These are phyloP conservation scores for Heliconius erato DNA, from an alignment of 2,888 invertebrate species.

Conservation along the genomic window DNA sequence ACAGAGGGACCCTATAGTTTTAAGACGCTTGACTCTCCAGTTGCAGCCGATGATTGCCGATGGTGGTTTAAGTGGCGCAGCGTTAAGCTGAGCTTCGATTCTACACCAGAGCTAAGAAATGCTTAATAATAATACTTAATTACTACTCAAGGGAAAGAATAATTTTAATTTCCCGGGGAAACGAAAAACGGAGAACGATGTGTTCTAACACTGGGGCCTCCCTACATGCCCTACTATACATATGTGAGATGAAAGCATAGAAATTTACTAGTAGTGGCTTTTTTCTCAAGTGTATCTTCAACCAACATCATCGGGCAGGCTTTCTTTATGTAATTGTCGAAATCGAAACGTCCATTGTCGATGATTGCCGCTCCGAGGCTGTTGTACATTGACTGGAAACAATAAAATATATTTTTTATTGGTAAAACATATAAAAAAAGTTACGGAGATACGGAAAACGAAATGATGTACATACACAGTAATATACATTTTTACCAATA, in stretches of 20 bases:
- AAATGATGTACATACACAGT: too few relatives aligned
- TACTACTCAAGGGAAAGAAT: too few relatives aligned
- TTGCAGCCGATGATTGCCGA: too few relatives aligned
- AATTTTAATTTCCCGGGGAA: too few relatives aligned
- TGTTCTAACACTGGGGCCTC: not conserved
- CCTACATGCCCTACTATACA: too few relatives aligned
- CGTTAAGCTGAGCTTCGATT: too few relatives aligned
- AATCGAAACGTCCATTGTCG: slow-evolving; percentile 88
- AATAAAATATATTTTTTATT: not conserved
- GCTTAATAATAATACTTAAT: too few relatives aligned
- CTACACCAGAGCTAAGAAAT: too few relatives aligned
- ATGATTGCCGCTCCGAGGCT: slow-evolving; percentile 93
- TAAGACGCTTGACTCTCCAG: too few relatives aligned
- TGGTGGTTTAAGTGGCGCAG: too few relatives aligned
- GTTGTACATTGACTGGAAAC: slow-evolving; percentile 90
- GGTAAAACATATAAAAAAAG: not conserved
- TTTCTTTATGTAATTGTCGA: slow-evolving; percentile 93
- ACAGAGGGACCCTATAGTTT: too few relatives aligned
- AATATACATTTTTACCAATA: not conserved
- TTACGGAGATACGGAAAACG: too few relatives aligned
- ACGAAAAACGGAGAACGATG: not conserved
- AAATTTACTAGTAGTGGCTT: slow-evolving; percentile 85
- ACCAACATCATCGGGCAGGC: slow-evolving; percentile 89
- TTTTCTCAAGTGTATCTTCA: slow-evolving; percentile 88
- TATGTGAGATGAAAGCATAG: not conserved